A percentile compares a stretch with the other conserved stretches of the same genome.
phyloP scores from a whole-genome alignment of 2,888 invertebrate genomes.

The Dendrolimus pini region DNA sequence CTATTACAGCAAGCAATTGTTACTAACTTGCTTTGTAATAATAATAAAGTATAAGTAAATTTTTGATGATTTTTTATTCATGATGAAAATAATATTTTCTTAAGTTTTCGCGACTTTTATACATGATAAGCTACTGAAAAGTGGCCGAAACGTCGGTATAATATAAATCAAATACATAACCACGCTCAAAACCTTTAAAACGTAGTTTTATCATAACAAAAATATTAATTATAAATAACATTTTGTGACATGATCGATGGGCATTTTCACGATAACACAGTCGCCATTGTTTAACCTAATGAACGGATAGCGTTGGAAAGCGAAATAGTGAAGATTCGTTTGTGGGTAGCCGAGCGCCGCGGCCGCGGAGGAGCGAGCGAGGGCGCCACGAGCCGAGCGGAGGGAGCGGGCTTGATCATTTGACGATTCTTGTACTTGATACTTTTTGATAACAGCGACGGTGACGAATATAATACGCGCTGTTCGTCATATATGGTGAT shows the following conservation, averaged over 20 bases:
- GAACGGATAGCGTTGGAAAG: background rate
- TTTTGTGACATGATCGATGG: background rate
- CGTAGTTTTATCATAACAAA: no score
- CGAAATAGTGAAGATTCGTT: slow-evolving; percentile 9
- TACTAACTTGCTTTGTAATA: no score
- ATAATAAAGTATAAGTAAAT: no score
- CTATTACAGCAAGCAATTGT: no score
- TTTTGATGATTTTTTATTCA: no score
- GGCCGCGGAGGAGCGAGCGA: slow-evolving; percentile 18
- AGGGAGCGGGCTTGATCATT: slow-evolving; percentile 30
- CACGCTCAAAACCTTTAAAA: no score
- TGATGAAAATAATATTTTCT: no score
- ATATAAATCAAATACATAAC: no score
- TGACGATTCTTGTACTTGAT: slow-evolving; percentile 24
- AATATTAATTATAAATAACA: no score
- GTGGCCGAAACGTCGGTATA: no score
- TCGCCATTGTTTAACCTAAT: slow-evolving; percentile 4
- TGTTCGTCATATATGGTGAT: background rate
- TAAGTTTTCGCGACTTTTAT: no score
- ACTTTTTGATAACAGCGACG: background rate
- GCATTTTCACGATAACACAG: slow-evolving; percentile 13
- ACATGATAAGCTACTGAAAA: no score
- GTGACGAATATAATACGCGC: background rate
- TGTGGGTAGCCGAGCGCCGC: slow-evolving; percentile 22
- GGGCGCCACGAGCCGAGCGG: slow-evolving; percentile 14